phyloP scores from a whole-genome alignment of 2,797 vertebrate genomes.

The Poeciliopsis gracilis region DNA sequence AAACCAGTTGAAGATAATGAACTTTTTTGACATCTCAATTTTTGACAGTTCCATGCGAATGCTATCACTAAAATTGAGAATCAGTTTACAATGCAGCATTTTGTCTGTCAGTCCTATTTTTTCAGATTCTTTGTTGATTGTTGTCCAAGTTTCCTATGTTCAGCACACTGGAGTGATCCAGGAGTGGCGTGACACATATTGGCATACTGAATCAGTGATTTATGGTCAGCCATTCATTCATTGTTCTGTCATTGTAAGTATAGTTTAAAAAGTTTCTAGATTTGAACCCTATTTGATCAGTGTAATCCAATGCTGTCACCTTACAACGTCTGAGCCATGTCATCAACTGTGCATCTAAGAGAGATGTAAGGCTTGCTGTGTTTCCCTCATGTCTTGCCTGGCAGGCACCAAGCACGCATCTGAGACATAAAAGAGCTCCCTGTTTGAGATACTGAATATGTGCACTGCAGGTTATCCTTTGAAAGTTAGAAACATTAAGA shows the following conservation, averaged over 20 bases:
- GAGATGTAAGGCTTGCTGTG: constrained; percentile 41
- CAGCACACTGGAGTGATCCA: neutral
- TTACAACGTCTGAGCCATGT: constrained; percentile 46
- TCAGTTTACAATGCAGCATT: neutral
- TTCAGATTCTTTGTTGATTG: neutral
- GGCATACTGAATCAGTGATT: constrained; percentile 21
- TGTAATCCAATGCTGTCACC: constrained; percentile 26
- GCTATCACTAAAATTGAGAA: neutral
- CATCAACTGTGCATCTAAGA: constrained; percentile 42
- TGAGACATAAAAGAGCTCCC: constrained; percentile 59
- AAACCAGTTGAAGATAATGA: neutral
- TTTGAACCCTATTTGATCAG: constrained; percentile 19
- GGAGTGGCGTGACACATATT: neutral
- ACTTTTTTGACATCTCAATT: neutral
- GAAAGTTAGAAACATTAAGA: constrained; percentile 24
- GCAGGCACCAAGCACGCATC: constrained; percentile 54
- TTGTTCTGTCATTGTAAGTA: constrained; percentile 7
- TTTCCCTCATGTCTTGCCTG: constrained; percentile 55
- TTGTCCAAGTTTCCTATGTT: neutral
- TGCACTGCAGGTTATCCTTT: constrained; percentile 57
- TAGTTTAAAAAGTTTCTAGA: neutral
- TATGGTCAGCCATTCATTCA: constrained; percentile 42
- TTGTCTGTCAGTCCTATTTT: neutral
- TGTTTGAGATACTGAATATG: constrained; percentile 55
- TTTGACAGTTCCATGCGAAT: neutral